Base-by-base conservation (phyloP, 2,797 vertebrate genomes). In the Spinus olivaceus region DNA sequence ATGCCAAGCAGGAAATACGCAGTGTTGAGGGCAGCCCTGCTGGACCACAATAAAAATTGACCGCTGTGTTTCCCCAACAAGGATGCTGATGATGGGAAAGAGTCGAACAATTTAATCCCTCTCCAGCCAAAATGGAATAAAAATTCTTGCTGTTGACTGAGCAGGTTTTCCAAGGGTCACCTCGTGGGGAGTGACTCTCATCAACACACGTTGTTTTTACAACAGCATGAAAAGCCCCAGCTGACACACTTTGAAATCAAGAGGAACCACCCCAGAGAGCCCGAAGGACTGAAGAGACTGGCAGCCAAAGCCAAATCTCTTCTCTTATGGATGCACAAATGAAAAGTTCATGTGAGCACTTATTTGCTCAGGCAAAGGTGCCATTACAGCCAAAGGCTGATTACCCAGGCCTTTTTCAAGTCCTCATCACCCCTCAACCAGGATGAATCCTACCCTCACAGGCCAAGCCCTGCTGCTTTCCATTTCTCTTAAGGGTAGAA, bases 101-200 rank as follows among this genome's bases (percentile, higher is more conserved):
- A 60, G 47, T 66, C 50, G 47, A 76, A 53, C 0, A 0, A 78
- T 82, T 93, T 67, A 33, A 66, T 81, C 70, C 88, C 33, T 89
- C 60, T 78, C 67, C 3, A 8, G 71, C 33, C 66, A 81, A 92
- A 94, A 79, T 3, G 6, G 77, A 79, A 72, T 76, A 60, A 86
- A 84, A 95, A 77, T 37, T 81, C 60, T 60, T 88, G 66, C 60
- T 6, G 0, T 66, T 79, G 59, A 46, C 79, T 63, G 79, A 90
- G 63, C 28, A 49, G 69, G 59, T 81, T 96, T 95, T 94, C 63
- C 80, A 92, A 20, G 66, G 92, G 92, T 96, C 85, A 84, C 77
- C 72, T 93, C 18, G 2, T 46, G 41, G 84, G 86, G 76, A 94
- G 79, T 79, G 63, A 61, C 69, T 81, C 78, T 88, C 78, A 76